Percentiles rank a stretch among this genome's conserved stretches.
Evolutionary conservation across 1,140 invertebrate species (phyloP).

Genomic region (Pararge aegeria): DNA sequence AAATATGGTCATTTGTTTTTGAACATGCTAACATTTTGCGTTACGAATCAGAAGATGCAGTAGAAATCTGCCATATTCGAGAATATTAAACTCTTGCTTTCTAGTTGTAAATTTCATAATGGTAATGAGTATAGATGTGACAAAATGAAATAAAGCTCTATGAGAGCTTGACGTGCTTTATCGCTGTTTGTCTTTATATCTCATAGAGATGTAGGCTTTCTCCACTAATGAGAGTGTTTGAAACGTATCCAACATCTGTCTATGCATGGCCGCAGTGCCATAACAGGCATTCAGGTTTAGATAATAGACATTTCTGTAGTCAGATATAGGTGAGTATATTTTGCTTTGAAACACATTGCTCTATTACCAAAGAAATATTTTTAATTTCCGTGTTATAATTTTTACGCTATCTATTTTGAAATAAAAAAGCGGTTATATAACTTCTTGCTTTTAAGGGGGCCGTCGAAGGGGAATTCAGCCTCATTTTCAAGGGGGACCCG

Average conservation of each 20-base stretch:
- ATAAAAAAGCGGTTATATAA: neutral
- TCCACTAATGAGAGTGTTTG: slow-evolving; percentile 22
- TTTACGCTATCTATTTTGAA: neutral
- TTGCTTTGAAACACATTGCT: neutral
- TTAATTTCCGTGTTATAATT: slow-evolving; percentile 27
- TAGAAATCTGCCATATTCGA: neutral
- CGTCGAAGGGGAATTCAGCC: too few relatives aligned
- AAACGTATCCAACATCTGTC: slow-evolving; percentile 8
- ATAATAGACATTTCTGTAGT: slow-evolving; percentile 8
- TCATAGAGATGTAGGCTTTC: slow-evolving; percentile 17
- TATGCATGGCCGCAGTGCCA: neutral
- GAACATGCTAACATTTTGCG: too few relatives aligned
- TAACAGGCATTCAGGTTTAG: slow-evolving; percentile 4
- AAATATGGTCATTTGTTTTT: too few relatives aligned
- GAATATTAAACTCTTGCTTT: neutral
- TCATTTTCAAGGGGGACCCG: too few relatives aligned
- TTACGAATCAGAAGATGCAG: too few relatives aligned
- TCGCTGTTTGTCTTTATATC: slow-evolving; percentile 9
- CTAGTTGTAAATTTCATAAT: too few relatives aligned
- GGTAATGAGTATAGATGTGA: neutral
- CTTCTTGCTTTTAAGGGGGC: too few relatives aligned
- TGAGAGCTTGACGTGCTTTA: slow-evolving; percentile 7
- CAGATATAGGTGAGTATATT: neutral
- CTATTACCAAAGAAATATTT: neutral
- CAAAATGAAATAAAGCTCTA: neutral